Conservation (phyloP, 2,113 vertebrate genomes). For the Oreochromis spilurus region DNA sequence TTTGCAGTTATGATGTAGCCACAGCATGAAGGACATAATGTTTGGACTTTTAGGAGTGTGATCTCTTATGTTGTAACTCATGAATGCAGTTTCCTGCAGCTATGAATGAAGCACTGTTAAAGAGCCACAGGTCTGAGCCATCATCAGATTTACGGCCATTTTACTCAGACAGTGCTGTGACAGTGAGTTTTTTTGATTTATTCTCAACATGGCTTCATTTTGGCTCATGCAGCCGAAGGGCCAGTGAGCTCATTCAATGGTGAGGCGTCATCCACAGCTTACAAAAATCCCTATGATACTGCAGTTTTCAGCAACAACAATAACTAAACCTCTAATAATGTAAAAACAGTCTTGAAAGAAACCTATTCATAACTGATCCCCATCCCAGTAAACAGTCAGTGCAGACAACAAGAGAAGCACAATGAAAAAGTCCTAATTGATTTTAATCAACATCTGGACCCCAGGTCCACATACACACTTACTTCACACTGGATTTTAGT, state of each 20-base stretch:
- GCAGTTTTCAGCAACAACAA: fast-evolving
- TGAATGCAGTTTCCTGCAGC: background rate
- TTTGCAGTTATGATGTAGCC: background rate
- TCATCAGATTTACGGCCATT: background rate
- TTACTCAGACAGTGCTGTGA: background rate
- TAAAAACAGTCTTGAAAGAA: fast-evolving
- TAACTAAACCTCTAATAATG: background rate
- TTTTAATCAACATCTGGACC: slow-evolving; percentile 36
- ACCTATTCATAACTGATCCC: background rate
- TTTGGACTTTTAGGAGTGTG: background rate
- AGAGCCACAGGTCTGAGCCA: background rate
- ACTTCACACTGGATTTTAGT: background rate
- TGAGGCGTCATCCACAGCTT: background rate
- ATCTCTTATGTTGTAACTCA: background rate
- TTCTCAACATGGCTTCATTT: background rate
- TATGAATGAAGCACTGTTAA: background rate
- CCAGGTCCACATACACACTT: background rate
- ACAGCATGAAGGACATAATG: background rate
- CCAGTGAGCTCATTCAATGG: background rate
- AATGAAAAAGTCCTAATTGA: background rate
- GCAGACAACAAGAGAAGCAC: background rate
- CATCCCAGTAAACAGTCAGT: background rate
- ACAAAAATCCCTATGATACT: background rate
- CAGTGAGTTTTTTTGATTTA: background rate
- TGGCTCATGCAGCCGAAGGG: background rate